Percentiles rank a stretch among this genome's conserved stretches.
phyloP scores from a whole-genome alignment of 2,888 invertebrate species.

The Coelinius sp. region DNA sequence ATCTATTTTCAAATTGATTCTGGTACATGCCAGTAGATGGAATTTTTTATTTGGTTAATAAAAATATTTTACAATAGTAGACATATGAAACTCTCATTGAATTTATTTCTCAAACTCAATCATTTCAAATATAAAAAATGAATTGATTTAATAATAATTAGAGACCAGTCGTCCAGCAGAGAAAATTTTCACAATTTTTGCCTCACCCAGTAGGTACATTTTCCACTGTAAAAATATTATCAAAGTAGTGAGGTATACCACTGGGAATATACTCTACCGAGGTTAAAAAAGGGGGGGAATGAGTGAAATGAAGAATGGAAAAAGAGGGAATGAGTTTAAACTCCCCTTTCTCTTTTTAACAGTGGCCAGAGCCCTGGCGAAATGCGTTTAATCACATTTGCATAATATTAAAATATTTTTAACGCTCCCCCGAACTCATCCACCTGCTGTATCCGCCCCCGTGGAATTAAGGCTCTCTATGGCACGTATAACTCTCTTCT shows the following conservation, averaged over 20 bases:
- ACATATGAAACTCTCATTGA: no score
- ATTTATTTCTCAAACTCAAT: no score
- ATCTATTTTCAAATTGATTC: background rate
- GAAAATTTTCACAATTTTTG: background rate
- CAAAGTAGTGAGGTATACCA: background rate
- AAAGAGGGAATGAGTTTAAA: slow-evolving; percentile 16
- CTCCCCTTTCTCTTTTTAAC: slow-evolving; percentile 11
- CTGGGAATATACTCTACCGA: slow-evolving; percentile 3
- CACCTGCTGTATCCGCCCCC: slow-evolving; percentile 44
- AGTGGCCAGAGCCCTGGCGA: slow-evolving; percentile 38
- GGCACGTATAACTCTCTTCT: background rate
- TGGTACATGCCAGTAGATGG: no score
- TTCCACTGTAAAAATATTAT: slow-evolving; percentile 20
- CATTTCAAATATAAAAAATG: background rate
- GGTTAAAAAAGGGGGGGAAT: background rate
- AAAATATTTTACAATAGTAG: no score
- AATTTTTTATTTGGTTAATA: no score
- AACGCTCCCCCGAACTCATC: slow-evolving; percentile 52
- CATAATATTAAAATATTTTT: slow-evolving; percentile 68
- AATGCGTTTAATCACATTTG: slow-evolving; percentile 64
- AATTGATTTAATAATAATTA: background rate
- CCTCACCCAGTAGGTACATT: background rate
- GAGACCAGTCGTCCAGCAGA: background rate
- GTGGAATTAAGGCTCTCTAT: slow-evolving; percentile 55
- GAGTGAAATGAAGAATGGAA: slow-evolving; percentile 31